Percentiles rank a stretch among this genome's conserved stretches.
These are phyloP conservation scores for Tridacna crocea DNA, from an alignment of 2,888 invertebrate species.

Conservation along the genomic window DNA sequence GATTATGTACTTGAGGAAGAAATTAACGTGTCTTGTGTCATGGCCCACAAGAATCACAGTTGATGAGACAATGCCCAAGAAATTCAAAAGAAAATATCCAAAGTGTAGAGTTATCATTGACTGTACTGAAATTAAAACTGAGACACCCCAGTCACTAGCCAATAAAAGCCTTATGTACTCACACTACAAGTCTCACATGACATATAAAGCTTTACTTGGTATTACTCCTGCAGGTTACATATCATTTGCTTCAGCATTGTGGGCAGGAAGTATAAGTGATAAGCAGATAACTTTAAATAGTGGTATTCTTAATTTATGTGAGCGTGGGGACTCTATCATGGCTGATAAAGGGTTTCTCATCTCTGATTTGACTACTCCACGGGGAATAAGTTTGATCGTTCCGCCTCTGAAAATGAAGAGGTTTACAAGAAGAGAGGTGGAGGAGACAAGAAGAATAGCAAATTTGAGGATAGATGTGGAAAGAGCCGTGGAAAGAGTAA, in stretches of 20 bases:
- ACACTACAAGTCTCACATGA: too few relatives aligned
- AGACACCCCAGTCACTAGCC: constrained; percentile 47
- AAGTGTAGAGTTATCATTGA: constrained; percentile 59
- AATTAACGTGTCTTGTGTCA: constrained; percentile 12
- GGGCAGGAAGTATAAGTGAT: constrained; percentile 54
- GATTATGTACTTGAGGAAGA: constrained; percentile 21
- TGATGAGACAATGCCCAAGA: constrained; percentile 36
- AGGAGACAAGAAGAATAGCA: constrained; percentile 36
- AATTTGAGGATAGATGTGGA: constrained; percentile 42
- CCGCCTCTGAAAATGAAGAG: constrained; percentile 45
- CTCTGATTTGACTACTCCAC: constrained; percentile 39
- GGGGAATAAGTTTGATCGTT: constrained; percentile 38
- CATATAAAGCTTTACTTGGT: constrained; percentile 48
- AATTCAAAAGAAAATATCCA: constrained; percentile 47
- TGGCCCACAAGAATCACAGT: constrained; percentile 33
- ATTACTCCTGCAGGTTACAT: constrained; percentile 51
- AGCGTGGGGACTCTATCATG: constrained; percentile 55
- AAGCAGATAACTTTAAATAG: constrained; percentile 41
- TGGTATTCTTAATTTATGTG: constrained; percentile 52
- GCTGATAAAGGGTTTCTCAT: constrained; percentile 65
- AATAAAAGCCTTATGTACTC: constrained; percentile 44
- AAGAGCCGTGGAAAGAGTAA: constrained; percentile 25
- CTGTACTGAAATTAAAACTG: constrained; percentile 61
- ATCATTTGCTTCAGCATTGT: constrained; percentile 58
- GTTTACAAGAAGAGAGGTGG: constrained; percentile 32